phyloP scores from a whole-genome alignment of 2,888 invertebrate genomes.

The Leptopilina syphax region DNA sequence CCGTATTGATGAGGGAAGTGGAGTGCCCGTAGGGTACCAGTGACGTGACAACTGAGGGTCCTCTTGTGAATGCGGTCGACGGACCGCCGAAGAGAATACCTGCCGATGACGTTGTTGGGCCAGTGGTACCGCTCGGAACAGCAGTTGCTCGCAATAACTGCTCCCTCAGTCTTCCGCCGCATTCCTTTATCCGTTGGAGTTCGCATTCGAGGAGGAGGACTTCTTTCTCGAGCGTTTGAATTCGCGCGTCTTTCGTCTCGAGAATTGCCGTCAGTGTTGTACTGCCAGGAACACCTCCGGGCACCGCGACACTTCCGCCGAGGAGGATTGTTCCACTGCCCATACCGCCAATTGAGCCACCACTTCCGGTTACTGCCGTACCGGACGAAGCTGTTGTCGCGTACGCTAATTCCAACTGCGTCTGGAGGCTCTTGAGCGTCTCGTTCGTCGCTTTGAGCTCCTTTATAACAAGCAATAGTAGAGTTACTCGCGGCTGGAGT shows the following conservation, averaged over 20 bases:
- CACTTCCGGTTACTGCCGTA: slow-evolving; percentile 69
- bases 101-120: slow-evolving; percentile 59
- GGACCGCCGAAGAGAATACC: slow-evolving; percentile 41
- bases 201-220: slow-evolving; percentile 88
- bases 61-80: slow-evolving; percentile 37
- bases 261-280: slow-evolving; percentile 88
- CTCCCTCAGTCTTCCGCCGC: slow-evolving; percentile 73
- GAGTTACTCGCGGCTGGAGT: slow-evolving; percentile 66
- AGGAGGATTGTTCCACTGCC: slow-evolving; percentile 68
- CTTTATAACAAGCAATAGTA: slow-evolving; percentile 79
- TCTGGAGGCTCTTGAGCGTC: slow-evolving; percentile 89
- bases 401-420: slow-evolving; percentile 86
- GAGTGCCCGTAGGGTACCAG: slow-evolving; percentile 66
- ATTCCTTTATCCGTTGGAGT: slow-evolving; percentile 80
- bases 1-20: slow-evolving; percentile 67
- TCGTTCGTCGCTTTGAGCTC: slow-evolving; percentile 91
- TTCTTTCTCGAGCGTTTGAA: slow-evolving; percentile 91
- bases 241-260: slow-evolving; percentile 92
- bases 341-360: slow-evolving; percentile 57
- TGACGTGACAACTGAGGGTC: slow-evolving; percentile 58
- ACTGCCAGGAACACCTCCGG: slow-evolving; percentile 79
- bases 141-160: slow-evolving; percentile 71
- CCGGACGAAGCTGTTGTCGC: slow-evolving; percentile 79
- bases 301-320: slow-evolving; percentile 74
- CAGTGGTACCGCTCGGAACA: slow-evolving; percentile 62